Percentiles rank a stretch among this genome's conserved stretches.
Conservation (phyloP, 1,140 invertebrate genomes). For the Acromyrmex echinatior region DNA sequence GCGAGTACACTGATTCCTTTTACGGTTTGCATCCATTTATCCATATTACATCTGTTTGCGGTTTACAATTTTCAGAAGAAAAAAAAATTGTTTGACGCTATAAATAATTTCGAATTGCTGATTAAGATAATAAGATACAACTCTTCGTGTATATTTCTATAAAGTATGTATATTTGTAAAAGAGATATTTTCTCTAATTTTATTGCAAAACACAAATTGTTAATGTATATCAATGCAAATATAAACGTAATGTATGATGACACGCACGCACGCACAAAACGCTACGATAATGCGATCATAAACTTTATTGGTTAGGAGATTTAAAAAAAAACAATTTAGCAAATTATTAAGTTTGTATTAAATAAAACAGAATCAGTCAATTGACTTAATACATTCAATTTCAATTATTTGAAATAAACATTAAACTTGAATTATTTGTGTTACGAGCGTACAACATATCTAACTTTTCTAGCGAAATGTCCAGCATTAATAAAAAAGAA, state of each 20-base stretch:
- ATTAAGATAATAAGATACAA: slow-evolving; percentile 44
- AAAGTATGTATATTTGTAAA: slow-evolving; percentile 57
- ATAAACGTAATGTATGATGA: no score
- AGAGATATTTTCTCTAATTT: no score
- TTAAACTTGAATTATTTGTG: no score
- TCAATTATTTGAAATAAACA: no score
- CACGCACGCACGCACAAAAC: no score
- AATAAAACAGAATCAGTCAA: neutral
- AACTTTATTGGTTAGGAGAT: no score
- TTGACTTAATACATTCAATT: neutral
- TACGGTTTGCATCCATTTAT: slow-evolving; percentile 83
- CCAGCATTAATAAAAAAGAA: neutral
- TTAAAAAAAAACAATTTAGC: neutral
- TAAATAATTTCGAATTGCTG: slow-evolving; percentile 76
- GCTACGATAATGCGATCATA: no score
- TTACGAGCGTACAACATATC: neutral
- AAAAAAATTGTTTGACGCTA: slow-evolving; percentile 78
- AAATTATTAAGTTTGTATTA: neutral
- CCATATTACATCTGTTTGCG: slow-evolving; percentile 75
- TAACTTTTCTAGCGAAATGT: neutral
- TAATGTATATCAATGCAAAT: no score
- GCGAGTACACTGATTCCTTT: slow-evolving; percentile 73
- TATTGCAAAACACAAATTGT: no score
- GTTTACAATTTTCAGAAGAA: slow-evolving; percentile 67
- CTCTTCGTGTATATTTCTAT: slow-evolving; percentile 69